phyloP scores from a whole-genome alignment of 2,888 invertebrate genomes.

The Crossocerus cetratus region DNA sequence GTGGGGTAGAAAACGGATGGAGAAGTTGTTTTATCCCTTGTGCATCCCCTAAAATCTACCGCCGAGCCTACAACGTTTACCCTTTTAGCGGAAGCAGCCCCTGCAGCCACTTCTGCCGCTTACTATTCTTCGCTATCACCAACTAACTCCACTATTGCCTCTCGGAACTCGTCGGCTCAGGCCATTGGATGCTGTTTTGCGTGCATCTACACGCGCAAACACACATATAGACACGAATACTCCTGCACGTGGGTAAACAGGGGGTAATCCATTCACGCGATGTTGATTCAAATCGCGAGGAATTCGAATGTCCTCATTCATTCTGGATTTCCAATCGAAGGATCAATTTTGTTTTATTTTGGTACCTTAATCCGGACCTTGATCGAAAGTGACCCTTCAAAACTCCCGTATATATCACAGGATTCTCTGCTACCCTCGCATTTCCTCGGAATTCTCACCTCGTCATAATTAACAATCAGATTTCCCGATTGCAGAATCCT shows the following conservation, averaged over 20 bases:
- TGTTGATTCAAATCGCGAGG: too few relatives aligned
- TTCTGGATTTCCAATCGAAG: too few relatives aligned
- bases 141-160: constrained; percentile 39
- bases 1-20: constrained; percentile 53
- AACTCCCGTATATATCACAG: too few relatives aligned
- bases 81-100: constrained; percentile 56
- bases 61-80: constrained; percentile 61
- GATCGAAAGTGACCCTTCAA: too few relatives aligned
- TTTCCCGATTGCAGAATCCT: too few relatives aligned
- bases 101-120: constrained; percentile 38
- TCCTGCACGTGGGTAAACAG: background rate
- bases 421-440: too few relatives aligned
- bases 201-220: background rate
- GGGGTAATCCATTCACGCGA: background rate
- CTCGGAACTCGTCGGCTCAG: constrained; percentile 20
- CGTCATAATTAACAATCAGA: too few relatives aligned
- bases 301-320: too few relatives aligned
- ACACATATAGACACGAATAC: background rate
- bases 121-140: constrained; percentile 48
- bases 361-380: too few relatives aligned
- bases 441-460: too few relatives aligned
- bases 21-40: constrained; percentile 60
- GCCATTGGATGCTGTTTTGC: background rate
- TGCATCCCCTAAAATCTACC: constrained; percentile 49
- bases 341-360: too few relatives aligned